Conservation (phyloP, 2,113 vertebrate genomes). For the Chiloscyllium plagiosum region DNA sequence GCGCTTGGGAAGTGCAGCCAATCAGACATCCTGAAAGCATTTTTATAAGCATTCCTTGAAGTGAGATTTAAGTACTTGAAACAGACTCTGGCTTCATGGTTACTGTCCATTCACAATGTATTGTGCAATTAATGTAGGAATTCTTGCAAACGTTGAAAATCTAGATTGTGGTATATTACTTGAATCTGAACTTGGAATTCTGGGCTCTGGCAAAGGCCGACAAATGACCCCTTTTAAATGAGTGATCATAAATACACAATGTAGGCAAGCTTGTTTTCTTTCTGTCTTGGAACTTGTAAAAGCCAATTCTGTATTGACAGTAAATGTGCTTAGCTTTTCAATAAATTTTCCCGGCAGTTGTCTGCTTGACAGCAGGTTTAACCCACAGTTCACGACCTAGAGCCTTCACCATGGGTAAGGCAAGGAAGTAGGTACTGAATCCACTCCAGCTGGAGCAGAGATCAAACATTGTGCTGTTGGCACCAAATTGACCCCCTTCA, state of each 20-base stretch:
- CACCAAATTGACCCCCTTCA: too few species aligned
- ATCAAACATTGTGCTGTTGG: too few species aligned
- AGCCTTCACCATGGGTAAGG: too few species aligned
- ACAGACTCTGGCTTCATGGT: conserved; percentile 41
- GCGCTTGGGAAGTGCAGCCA: conserved; percentile 42
- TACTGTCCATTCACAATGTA: neutral
- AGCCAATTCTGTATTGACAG: neutral
- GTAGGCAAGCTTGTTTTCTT: neutral
- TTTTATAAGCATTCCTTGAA: conserved; percentile 49
- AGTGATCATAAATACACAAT: neutral
- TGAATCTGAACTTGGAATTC: neutral
- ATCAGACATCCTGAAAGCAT: conserved; percentile 50
- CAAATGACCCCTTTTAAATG: neutral
- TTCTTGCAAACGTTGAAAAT: neutral
- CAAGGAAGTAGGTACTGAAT: too few species aligned
- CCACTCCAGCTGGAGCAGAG: too few species aligned
- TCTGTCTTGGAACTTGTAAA: neutral
- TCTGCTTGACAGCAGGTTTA: too few species aligned
- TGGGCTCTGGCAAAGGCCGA: neutral
- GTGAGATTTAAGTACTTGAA: conserved; percentile 45
- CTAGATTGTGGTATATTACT: neutral
- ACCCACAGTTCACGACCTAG: too few species aligned
- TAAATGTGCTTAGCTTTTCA: neutral
- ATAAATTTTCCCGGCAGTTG: too few species aligned
- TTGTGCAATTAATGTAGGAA: neutral